Evolutionary conservation across 1,140 invertebrate genomes (phyloP).

Genomic region (Bombus vancouverensis): DNA sequence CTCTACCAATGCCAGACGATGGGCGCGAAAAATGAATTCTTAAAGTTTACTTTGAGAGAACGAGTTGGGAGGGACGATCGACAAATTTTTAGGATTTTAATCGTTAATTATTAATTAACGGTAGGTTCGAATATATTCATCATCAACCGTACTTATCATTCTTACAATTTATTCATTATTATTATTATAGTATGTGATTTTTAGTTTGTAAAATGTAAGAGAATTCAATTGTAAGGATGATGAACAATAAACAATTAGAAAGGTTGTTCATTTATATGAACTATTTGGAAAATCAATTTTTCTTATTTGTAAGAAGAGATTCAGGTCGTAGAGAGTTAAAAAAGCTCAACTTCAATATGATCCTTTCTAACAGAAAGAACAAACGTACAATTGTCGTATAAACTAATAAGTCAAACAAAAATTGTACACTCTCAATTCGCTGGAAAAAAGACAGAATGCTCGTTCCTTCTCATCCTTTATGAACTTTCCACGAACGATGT

Average conservation of each 20-base stretch:
- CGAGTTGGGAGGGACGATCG: neutral
- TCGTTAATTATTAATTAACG: neutral
- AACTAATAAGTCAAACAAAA: neutral
- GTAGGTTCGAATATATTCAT: neutral
- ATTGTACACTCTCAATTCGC: neutral
- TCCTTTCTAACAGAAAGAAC: neutral
- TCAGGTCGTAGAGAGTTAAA: neutral
- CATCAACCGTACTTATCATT: neutral
- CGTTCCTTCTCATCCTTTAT: neutral
- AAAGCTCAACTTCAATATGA: neutral
- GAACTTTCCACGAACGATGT: neutral
- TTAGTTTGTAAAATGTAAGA: neutral
- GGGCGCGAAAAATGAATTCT: slow-evolving; percentile 44
- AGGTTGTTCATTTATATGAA: too few relatives aligned
- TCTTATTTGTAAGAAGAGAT: neutral
- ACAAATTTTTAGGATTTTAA: neutral
- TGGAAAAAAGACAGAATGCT: neutral
- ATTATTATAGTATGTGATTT: neutral
- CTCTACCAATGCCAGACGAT: slow-evolving; percentile 9
- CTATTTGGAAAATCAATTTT: neutral
- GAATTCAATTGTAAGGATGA: neutral
- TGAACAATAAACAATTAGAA: too few relatives aligned
- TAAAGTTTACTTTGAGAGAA: neutral
- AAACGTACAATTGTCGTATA: neutral
- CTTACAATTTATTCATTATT: neutral